Conservation (phyloP, 1,140 invertebrate genomes). For the Cyrtorhinus lividipennis region DNA sequence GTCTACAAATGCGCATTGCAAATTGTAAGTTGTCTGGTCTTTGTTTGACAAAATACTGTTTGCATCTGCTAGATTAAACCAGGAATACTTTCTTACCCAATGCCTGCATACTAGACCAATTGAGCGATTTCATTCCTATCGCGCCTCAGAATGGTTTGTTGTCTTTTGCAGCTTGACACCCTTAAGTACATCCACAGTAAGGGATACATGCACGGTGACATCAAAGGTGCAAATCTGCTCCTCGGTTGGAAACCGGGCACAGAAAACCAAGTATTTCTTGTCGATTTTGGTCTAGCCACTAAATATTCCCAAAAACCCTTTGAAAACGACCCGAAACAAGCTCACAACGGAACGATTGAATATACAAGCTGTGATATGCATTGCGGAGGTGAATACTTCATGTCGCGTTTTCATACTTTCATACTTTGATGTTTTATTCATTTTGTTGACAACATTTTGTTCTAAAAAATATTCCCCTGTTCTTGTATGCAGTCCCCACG, state of each 20-base stretch:
- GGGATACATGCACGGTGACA: conserved; percentile 80
- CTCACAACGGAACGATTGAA: conserved; percentile 91
- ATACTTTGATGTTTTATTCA: conserved; percentile 19
- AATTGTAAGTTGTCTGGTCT: conserved; percentile 52
- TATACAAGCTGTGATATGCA: conserved; percentile 94
- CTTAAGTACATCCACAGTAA: conserved; percentile 76
- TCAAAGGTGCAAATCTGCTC: conserved; percentile 83
- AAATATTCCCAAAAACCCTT: conserved; percentile 67
- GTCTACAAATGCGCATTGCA: conserved; percentile 69
- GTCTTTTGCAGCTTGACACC: conserved; percentile 50
- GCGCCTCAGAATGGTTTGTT: neutral
- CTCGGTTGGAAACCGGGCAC: conserved; percentile 49
- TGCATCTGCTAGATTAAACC: too few relatives aligned
- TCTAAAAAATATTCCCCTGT: conserved; percentile 18
- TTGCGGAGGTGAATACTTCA: conserved; percentile 48
- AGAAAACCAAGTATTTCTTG: conserved; percentile 65
- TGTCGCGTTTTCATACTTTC: too few relatives aligned
- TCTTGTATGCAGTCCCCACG: conserved; percentile 50
- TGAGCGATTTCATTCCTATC: too few relatives aligned
- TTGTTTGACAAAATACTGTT: too few relatives aligned
- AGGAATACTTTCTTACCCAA: too few relatives aligned
- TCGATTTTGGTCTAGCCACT: conserved; percentile 86
- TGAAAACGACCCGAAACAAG: conserved; percentile 72
- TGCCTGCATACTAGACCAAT: too few relatives aligned
- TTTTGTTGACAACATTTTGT: conserved; percentile 15